phyloP scores from a whole-genome alignment of 2,113 vertebrate species.

The Pleuronectes platessa region DNA sequence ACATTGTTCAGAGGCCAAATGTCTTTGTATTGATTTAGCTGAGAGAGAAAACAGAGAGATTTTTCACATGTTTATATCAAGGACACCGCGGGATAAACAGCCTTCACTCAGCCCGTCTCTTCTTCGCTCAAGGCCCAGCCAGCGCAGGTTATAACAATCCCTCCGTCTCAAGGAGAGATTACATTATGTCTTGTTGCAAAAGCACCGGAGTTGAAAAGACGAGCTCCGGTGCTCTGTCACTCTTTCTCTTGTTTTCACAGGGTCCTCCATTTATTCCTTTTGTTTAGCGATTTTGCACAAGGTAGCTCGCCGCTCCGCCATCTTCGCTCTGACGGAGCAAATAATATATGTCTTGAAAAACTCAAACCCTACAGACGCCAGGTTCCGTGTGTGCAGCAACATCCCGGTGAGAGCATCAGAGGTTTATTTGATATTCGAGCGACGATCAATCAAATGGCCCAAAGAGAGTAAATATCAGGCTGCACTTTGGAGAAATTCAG shows the following conservation, averaged over 20 bases:
- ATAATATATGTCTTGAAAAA: conserved; percentile 5
- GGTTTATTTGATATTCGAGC: no score
- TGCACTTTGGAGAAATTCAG: no score
- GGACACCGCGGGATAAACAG: conserved; percentile 77
- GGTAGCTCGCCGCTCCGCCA: conserved; percentile 15
- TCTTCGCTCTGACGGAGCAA: conserved; percentile 6
- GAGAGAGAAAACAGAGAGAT: conserved; percentile 70
- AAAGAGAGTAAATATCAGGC: no score
- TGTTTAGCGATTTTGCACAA: conserved; percentile 42
- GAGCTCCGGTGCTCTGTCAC: conserved; percentile 36
- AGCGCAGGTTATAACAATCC: conserved; percentile 78
- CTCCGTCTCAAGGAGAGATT: conserved; percentile 81
- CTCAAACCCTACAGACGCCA: no score
- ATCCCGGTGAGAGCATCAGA: no score
- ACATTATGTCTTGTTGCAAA: conserved; percentile 81
- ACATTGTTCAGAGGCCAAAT: conserved; percentile 72
- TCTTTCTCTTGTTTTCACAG: conserved; percentile 44
- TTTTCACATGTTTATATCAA: conserved; percentile 84
- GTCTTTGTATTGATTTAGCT: conserved; percentile 79
- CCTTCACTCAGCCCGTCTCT: conserved; percentile 76
- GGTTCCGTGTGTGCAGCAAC: no score
- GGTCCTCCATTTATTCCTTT: conserved; percentile 44
- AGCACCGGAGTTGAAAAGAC: conserved; percentile 69
- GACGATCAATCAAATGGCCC: no score
- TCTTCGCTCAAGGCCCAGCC: conserved; percentile 76